These are phyloP conservation scores for Melanotaenia nigrans DNA, from an alignment of 2,797 vertebrate species.

Conservation along the genomic window DNA sequence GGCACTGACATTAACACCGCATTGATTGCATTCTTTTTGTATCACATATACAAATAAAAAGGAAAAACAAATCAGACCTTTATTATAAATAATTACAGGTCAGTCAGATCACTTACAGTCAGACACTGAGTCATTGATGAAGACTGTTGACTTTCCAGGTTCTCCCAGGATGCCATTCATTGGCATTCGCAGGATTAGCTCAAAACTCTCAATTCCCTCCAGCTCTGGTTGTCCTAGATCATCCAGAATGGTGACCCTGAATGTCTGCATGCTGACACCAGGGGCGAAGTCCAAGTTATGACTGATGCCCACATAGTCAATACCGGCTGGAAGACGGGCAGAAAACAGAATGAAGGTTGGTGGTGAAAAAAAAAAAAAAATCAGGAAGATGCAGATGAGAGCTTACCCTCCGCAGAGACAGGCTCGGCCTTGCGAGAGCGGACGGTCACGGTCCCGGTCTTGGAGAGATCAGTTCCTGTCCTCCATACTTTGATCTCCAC, in stretches of 20 bases:
- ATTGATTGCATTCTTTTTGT: background rate
- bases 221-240: slow-evolving; percentile 91
- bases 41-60: background rate
- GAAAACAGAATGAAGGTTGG: background rate
- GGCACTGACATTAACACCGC: background rate
- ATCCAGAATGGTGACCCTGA: slow-evolving; percentile 89
- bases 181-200: slow-evolving; percentile 91
- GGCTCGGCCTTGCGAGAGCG: slow-evolving; percentile 89
- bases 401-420: slow-evolving; percentile 89
- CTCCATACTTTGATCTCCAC: slow-evolving; percentile 91
- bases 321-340: slow-evolving; percentile 80
- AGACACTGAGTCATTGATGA: slow-evolving; percentile 91
- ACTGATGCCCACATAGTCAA: slow-evolving; percentile 95
- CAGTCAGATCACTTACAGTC: slow-evolving; percentile 85
- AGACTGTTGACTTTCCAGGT: slow-evolving; percentile 86
- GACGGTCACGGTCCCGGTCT: slow-evolving; percentile 86
- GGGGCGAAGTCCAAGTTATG: slow-evolving; percentile 92
- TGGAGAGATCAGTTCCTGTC: slow-evolving; percentile 90
- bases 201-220: slow-evolving; percentile 91
- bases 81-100: background rate
- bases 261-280: slow-evolving; percentile 89
- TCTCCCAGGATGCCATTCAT: slow-evolving; percentile 89
- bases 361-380: background rate
- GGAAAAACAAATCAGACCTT: background rate
- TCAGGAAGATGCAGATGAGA: background rate